phyloP scores from a whole-genome alignment of 2,797 vertebrate genomes.

The Cyprinella venusta region DNA sequence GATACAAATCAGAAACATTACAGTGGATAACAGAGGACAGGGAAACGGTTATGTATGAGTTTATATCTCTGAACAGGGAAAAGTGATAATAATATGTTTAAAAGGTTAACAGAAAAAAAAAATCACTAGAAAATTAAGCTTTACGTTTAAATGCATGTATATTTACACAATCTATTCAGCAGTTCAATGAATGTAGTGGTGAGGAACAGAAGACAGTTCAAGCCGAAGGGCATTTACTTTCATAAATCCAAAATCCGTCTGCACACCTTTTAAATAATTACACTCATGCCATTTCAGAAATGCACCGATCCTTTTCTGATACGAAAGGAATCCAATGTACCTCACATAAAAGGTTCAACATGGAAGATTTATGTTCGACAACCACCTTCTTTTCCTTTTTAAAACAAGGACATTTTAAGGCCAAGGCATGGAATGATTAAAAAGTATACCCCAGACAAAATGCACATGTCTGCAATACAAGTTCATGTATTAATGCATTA shows the following conservation, averaged over 20 bases:
- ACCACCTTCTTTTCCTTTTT: conserved; percentile 69
- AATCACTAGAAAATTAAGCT: conserved; percentile 69
- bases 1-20: conserved; percentile 99
- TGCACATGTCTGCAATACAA: conserved; percentile 89
- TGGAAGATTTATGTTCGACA: conserved; percentile 80
- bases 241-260: conserved; percentile 73
- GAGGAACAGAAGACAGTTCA: conserved; percentile 92
- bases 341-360: conserved; percentile 71
- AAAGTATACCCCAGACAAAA: conserved; percentile 98
- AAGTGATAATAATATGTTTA: conserved; percentile 56
- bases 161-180: conserved; percentile 91
- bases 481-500: conserved; percentile 95
- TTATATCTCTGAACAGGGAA: conserved; percentile 62
- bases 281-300: conserved; percentile 55
- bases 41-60: conserved; percentile 87
- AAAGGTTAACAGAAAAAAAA: conserved; percentile 64
- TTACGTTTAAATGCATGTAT: conserved; percentile 84
- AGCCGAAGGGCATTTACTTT: conserved; percentile 41
- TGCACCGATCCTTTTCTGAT: conserved; percentile 50
- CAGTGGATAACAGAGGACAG: conserved; percentile 98
- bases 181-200: conserved; percentile 99
- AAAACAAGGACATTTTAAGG: conserved; percentile 94
- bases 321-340: conserved; percentile 51
- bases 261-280: conserved; percentile 82
- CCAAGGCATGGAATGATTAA: conserved; percentile 99